Base-by-base conservation (phyloP, 1,140 invertebrate genomes). In the Acromyrmex heyeri region DNA sequence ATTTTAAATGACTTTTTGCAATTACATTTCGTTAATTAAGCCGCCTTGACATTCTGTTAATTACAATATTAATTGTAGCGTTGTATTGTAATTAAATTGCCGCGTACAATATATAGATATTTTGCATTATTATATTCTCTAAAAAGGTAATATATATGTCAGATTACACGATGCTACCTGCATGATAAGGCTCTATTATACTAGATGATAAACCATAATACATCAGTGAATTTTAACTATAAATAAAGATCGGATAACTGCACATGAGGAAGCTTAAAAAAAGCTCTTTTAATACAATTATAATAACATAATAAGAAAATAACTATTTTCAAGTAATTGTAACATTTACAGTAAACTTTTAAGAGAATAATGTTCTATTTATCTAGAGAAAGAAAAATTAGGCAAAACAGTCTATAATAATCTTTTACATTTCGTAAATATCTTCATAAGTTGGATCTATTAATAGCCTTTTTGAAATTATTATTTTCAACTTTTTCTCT, bases 31-130 rank as follows among this genome's bases (percentile, higher is more conserved):
- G 30, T 70, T 72, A 81, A 81, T 81, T 81, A 69, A 59, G 34
- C 10, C 50, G 3, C 12, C 21, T 55, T 48, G 34, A 73, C 53
- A 48, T 72, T 79, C 2, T 24, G 62, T 81, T 81, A 81, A 83
- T 83, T 61, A 83, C 38, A 81, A 81, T 38, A 65, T 69, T 69
- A 82, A 83, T 83, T 73, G 55, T 44, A 69, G 50, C 27, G 30
- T 67, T 67, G 21, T 12, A 44, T 44, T 10, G 8, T 50, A 61
- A 62, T 61, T 75, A 61, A 75, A 83, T 73, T 75, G 55, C 55
- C 4, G 24, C 24, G 10, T 5, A 18, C 34, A 34, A 30, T 14
- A 72, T 18, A 82, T 16, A 21, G 0, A 30, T 27, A 48, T 73
- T 6, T 4, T 18, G 12, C 14, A 21, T 61, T 83, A 48, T 73